Percentiles rank a stretch among this genome's conserved stretches.
These are phyloP conservation scores for Apogon talboti DNA, from an alignment of 2,797 vertebrate genomes.

Conservation along the genomic window DNA sequence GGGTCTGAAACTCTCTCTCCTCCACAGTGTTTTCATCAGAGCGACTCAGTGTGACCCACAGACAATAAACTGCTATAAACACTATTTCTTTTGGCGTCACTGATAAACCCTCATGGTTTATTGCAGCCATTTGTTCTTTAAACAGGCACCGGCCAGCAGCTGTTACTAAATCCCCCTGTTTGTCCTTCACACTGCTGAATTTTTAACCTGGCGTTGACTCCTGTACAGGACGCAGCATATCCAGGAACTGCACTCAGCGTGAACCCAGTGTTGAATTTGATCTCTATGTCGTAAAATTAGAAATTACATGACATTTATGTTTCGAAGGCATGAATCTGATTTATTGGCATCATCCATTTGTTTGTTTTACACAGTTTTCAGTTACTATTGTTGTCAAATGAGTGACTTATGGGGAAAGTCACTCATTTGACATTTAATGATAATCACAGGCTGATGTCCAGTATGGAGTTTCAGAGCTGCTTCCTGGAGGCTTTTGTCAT, in stretches of 20 bases:
- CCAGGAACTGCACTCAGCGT: too few relatives aligned
- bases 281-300: too few relatives aligned
- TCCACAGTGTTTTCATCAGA: not conserved
- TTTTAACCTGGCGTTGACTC: slow-evolving; percentile 13
- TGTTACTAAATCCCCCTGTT: slow-evolving; percentile 21
- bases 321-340: slow-evolving; percentile 54
- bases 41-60: not conserved
- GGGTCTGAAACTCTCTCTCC: slow-evolving; percentile 1
- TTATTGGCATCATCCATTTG: slow-evolving; percentile 62
- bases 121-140: slow-evolving; percentile 29
- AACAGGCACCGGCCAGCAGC: slow-evolving; percentile 28
- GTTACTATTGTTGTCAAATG: slow-evolving; percentile 6
- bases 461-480: not conserved
- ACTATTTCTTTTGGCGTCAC: not conserved
- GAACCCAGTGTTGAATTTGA: too few relatives aligned
- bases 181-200: slow-evolving; percentile 30
- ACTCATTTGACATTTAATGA: slow-evolving; percentile 21
- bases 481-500: not conserved
- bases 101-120: slow-evolving; percentile 29
- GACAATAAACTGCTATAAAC: slow-evolving; percentile 26
- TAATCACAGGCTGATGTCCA: not conserved
- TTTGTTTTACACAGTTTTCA: slow-evolving; percentile 38
- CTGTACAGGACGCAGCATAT: slow-evolving; percentile 10
- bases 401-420: slow-evolving; percentile 18
- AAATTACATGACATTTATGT: too few relatives aligned